Conservation (phyloP, 1,140 invertebrate species). For the Heterodera carotae region DNA sequence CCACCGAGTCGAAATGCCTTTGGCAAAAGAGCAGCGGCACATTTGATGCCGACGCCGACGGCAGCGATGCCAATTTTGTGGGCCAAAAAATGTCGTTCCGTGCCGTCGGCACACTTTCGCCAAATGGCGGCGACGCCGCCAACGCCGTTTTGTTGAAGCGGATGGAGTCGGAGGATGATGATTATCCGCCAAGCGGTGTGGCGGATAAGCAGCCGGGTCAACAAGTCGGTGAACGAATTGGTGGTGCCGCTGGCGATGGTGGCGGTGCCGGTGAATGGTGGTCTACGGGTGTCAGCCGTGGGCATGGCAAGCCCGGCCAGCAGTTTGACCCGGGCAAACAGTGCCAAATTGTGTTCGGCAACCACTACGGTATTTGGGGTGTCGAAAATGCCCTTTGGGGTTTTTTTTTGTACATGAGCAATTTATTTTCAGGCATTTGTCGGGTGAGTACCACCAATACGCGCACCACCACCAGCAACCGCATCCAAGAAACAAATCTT, state of each 20-base stretch:
- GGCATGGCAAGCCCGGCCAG: slow-evolving; percentile 32
- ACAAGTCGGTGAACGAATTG: too few species aligned
- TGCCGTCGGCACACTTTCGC: too few species aligned
- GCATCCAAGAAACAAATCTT: too few species aligned
- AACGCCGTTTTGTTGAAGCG: too few species aligned
- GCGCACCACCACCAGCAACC: slow-evolving; percentile 28
- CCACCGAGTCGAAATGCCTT: slow-evolving; percentile 46
- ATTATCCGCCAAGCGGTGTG: too few species aligned
- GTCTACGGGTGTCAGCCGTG: slow-evolving; percentile 12
- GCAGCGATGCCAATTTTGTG: too few species aligned
- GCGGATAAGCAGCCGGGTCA: too few species aligned
- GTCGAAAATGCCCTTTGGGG: background rate
- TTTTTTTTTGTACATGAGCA: slow-evolving; percentile 7
- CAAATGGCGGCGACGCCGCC: too few species aligned
- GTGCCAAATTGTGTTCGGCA: slow-evolving; percentile 58
- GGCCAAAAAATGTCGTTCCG: too few species aligned
- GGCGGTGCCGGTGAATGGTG: slow-evolving; percentile 9
- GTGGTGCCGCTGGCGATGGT: background rate
- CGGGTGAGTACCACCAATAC: slow-evolving; percentile 27
- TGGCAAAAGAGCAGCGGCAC: slow-evolving; percentile 16
- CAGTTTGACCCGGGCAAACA: slow-evolving; percentile 45
- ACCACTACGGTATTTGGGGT: slow-evolving; percentile 52
- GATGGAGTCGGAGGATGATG: too few species aligned
- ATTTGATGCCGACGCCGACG: too few species aligned
- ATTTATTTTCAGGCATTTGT: slow-evolving; percentile 24